phyloP scores from a whole-genome alignment of 92 coral and sea anemone species.

The Scolanthus callimorphus region DNA sequence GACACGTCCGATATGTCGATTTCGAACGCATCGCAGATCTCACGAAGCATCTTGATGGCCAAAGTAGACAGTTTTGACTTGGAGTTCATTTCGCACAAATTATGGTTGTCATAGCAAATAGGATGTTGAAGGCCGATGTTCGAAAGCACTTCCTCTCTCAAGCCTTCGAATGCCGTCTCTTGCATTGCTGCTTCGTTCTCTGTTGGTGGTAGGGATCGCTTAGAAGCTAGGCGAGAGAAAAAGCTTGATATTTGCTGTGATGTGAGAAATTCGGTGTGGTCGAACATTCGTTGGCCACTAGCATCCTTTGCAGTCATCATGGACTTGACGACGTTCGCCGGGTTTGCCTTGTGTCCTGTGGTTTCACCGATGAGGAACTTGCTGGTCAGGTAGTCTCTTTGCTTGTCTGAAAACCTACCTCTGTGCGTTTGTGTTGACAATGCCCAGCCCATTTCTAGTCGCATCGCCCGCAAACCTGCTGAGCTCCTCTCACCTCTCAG shows the following conservation, averaged over 20 bases:
- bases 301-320: constrained; percentile 27
- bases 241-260: constrained; percentile 17
- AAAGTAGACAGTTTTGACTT: background rate
- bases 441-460: no score
- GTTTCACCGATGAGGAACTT: constrained; percentile 33
- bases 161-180: no score
- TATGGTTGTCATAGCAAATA: no score
- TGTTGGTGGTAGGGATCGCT: no score
- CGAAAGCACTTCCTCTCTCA: no score
- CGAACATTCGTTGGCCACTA: constrained; percentile 15
- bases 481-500: no score
- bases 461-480: no score
- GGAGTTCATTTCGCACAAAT: constrained; percentile 16
- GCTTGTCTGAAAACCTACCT: constrained; percentile 17
- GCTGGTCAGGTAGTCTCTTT: constrained; percentile 19
- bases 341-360: constrained; percentile 35
- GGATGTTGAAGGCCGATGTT: no score
- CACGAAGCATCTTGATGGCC: no score
- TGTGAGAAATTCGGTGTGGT: constrained; percentile 25
- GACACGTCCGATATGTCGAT: no score
- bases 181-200: no score
- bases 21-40: background rate
- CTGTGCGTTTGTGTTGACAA: no score
- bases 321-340: constrained; percentile 16
- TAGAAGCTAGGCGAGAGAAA: background rate